Conservation (phyloP, 2,797 vertebrate species). For the Catharus ustulatus region DNA sequence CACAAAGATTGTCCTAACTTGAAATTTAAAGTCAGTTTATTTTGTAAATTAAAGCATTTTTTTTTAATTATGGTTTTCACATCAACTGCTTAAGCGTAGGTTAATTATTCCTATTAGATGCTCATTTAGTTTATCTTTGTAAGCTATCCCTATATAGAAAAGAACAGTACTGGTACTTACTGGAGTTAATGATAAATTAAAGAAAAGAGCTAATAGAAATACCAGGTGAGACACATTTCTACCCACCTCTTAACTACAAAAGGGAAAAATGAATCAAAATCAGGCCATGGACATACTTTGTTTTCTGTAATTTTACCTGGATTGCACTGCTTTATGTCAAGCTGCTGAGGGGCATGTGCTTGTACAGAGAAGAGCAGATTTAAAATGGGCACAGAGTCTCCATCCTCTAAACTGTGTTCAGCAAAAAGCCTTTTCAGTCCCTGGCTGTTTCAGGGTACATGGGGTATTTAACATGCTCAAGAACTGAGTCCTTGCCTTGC, state of each 20-base stretch:
- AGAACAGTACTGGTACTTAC: background rate
- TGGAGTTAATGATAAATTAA: background rate
- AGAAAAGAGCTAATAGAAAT: background rate
- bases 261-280: background rate
- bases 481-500: background rate
- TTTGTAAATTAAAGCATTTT: background rate
- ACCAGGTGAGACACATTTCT: background rate
- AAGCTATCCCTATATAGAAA: background rate
- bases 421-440: rapidly evolving
- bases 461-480: background rate
- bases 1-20: background rate
- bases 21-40: background rate
- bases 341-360: background rate
- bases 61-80: background rate
- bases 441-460: background rate
- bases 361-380: background rate
- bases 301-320: background rate
- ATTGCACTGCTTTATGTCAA: background rate
- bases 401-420: background rate
- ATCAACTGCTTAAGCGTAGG: background rate
- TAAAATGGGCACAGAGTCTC: background rate
- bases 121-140: background rate
- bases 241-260: background rate
- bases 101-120: background rate
- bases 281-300: background rate